phyloP scores from a whole-genome alignment of 2,888 invertebrate species.

The Serrognathus titanus region DNA sequence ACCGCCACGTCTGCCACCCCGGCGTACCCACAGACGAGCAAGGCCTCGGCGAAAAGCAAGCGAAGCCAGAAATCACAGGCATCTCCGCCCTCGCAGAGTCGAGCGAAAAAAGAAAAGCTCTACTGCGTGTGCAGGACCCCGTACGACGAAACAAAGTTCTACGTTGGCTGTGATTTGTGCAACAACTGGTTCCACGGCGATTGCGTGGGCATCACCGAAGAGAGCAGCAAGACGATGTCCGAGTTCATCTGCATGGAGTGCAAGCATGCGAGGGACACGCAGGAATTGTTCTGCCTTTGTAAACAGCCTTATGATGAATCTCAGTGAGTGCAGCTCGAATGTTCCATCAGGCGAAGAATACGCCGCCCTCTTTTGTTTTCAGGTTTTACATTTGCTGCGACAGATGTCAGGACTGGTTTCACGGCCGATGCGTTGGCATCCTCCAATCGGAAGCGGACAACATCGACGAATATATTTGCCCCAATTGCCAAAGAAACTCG shows the following conservation, averaged over 20 bases:
- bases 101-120: slow-evolving; percentile 68
- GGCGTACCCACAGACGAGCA: slow-evolving; percentile 30
- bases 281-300: slow-evolving; percentile 94
- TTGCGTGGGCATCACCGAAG: slow-evolving; percentile 91
- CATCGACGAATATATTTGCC: slow-evolving; percentile 95
- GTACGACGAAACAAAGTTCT: slow-evolving; percentile 96
- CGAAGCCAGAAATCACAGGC: slow-evolving; percentile 20
- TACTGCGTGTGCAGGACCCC: slow-evolving; percentile 91
- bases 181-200: slow-evolving; percentile 99
- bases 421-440: slow-evolving; percentile 95
- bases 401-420: slow-evolving; percentile 98
- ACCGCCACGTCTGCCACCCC: slow-evolving; percentile 48
- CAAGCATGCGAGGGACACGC: slow-evolving; percentile 78
- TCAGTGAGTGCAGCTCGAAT: slow-evolving; percentile 65
- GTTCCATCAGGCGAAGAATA: neutral
- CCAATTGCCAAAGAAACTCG: slow-evolving; percentile 88
- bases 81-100: slow-evolving; percentile 18
- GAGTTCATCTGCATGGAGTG: slow-evolving; percentile 89
- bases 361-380: slow-evolving; percentile 26
- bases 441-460: slow-evolving; percentile 90
- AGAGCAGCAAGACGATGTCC: slow-evolving; percentile 83
- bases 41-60: slow-evolving; percentile 10
- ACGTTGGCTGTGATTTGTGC: slow-evolving; percentile 96
- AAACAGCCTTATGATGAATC: slow-evolving; percentile 96
- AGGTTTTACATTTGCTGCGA: slow-evolving; percentile 99